Base-by-base conservation (phyloP, 2,888 invertebrate genomes). In the Mythimna pallens region DNA sequence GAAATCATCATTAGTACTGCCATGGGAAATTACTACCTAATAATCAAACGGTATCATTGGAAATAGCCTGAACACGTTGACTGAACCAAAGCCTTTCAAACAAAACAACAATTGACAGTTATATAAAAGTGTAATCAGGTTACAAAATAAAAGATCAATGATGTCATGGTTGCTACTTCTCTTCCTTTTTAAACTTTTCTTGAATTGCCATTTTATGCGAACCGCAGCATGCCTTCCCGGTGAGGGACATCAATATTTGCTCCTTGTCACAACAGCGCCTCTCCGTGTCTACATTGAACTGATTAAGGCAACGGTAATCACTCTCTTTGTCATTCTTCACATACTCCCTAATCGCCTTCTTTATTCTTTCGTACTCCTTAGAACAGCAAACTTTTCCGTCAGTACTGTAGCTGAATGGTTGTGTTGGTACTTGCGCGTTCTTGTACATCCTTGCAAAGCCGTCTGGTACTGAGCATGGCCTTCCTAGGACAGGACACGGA, bases 91-190 rank as follows among this genome's bases (percentile, higher is more conserved):
- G 8, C 1, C 34, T 30, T 65, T 22, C 54, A 80, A 79, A 73
- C 58, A 72, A 82, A 81, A 85, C 68, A 47, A 63, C n/a, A 9
- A 59, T n/a, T 34, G 43, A 79, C 83, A 69, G 75, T 79, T 62
- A 70, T 78, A 85, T 78, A 85, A 84, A 89, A 82, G 67, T 82
- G 67, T 90, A 84, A 85, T 75, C 89, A 93, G 94, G 94, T 95
- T 96, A 96, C 95, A 96, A 96, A 96, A 95, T 96, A 95, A 95
- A 96, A 95, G 83, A 87, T 92, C 92, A 93, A 92, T 92, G 89
- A 58, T n/a, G n/a, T 73, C 58, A 59, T 62, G 55, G 40, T 62
- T 66, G 64, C 59, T 89, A 89, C 54, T 90, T 90, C 0, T 91
- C 89, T 34, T 92, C 87, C 77, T 91, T 92, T 79, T 92, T 92